phyloP scores from a whole-genome alignment of 2,113 vertebrate genomes.

The Podarcis cretensis region DNA sequence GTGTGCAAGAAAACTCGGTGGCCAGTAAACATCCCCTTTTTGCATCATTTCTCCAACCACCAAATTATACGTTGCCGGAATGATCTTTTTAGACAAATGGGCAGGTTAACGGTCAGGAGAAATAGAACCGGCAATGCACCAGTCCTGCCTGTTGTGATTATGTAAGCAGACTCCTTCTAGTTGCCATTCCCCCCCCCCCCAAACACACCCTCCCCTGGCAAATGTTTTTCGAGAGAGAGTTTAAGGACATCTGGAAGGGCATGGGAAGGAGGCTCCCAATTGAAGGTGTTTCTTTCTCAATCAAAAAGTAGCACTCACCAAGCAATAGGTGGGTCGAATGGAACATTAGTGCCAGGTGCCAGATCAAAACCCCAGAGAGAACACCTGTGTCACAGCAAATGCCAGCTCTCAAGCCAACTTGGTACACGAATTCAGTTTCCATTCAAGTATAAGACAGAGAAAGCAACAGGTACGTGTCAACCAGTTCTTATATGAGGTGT shows the following conservation, averaged over 20 bases:
- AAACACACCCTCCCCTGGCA: background rate
- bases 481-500: background rate
- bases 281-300: background rate
- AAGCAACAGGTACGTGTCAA: background rate
- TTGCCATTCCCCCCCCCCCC: background rate
- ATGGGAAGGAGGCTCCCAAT: background rate
- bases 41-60: background rate
- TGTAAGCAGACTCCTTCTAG: background rate
- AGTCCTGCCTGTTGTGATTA: background rate
- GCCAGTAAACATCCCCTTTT: constrained; percentile 4
- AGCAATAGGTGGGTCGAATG: background rate
- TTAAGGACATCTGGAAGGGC: background rate
- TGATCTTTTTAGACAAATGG: constrained; percentile 2
- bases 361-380: background rate
- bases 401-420: background rate
- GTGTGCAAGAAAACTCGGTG: background rate
- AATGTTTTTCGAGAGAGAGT: too few relatives aligned
- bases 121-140: background rate
- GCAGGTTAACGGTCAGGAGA: background rate
- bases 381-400: too few relatives aligned
- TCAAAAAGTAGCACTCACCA: background rate
- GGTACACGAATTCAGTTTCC: background rate
- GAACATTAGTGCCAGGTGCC: background rate
- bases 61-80: background rate
- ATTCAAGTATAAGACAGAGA: background rate